Percentiles rank a stretch among this genome's conserved stretches.
These are phyloP conservation scores for Gisinianus flammeolus DNA, from an alignment of 2,888 invertebrate species.

Conservation along the genomic window DNA sequence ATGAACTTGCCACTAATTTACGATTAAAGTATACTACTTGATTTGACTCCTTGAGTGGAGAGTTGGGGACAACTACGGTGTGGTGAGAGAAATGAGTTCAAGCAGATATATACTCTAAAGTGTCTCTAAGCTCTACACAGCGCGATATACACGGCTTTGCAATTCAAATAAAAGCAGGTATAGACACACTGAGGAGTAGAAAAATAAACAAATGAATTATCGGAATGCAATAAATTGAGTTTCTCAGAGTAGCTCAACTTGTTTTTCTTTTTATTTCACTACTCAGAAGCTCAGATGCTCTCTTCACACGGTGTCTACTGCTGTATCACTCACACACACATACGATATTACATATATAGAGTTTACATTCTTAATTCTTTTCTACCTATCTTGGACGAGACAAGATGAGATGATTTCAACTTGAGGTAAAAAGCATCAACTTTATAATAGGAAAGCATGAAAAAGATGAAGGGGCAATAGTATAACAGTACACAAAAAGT, in stretches of 20 bases:
- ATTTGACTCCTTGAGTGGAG: too few relatives aligned
- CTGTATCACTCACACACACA: neutral
- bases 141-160: neutral
- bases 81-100: neutral
- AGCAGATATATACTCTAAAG: neutral
- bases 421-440: neutral
- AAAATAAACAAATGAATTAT: slow-evolving; percentile 17
- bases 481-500: neutral
- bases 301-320: neutral
- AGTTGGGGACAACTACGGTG: neutral
- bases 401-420: neutral
- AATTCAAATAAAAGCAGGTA: neutral
- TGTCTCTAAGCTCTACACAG: too few relatives aligned
- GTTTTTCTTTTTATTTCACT: neutral
- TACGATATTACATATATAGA: neutral
- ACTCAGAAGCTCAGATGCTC: too few relatives aligned
- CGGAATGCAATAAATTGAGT: slow-evolving; percentile 1
- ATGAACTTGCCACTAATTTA: neutral
- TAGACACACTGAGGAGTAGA: neutral
- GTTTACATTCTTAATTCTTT: too few relatives aligned
- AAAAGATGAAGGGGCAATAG: neutral
- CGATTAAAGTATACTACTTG: neutral
- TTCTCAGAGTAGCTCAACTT: neutral
- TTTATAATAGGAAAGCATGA: neutral
- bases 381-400: too few relatives aligned